Evolutionary conservation across 2,113 vertebrate genomes (phyloP).

Genomic region (Poecile atricapillus): DNA sequence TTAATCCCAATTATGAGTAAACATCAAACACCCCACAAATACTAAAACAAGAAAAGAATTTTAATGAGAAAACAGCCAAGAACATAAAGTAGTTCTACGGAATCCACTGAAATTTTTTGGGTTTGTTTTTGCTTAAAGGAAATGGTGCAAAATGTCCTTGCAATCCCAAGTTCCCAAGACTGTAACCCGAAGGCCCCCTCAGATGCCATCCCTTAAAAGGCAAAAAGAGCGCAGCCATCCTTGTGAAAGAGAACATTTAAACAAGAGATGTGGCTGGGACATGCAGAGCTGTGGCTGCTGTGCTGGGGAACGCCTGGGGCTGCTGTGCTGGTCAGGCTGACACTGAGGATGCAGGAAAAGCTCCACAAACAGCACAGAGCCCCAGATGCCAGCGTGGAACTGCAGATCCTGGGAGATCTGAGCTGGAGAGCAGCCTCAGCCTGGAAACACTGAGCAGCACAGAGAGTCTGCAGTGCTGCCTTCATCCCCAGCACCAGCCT

Average conservation of each 20-base stretch:
- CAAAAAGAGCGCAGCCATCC: constrained; percentile 38
- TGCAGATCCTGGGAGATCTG: background rate
- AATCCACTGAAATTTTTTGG: background rate
- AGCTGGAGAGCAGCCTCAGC: background rate
- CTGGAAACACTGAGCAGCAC: background rate
- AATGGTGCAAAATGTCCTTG: constrained; percentile 42
- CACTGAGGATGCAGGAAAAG: background rate
- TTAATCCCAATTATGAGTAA: constrained; percentile 6
- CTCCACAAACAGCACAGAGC: background rate
- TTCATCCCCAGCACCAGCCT: fast-evolving
- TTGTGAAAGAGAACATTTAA: constrained; percentile 12
- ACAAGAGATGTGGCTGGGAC: background rate
- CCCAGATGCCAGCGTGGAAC: background rate
- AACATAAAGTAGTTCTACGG: background rate
- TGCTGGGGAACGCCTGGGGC: background rate
- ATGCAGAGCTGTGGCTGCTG: background rate
- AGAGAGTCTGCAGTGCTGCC: background rate
- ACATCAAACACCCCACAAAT: constrained; percentile 21
- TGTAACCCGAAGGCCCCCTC: constrained; percentile 27
- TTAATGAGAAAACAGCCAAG: constrained; percentile 37
- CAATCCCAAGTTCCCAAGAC: constrained; percentile 28
- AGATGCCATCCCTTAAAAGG: constrained; percentile 70
- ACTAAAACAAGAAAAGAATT: constrained; percentile 46
- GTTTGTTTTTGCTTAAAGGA: constrained; percentile 29
- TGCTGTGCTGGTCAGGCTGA: background rate